Percentiles rank a stretch among this genome's conserved stretches.
Evolutionary conservation across 2,113 vertebrate species (phyloP).

Genomic region (Ia io): DNA sequence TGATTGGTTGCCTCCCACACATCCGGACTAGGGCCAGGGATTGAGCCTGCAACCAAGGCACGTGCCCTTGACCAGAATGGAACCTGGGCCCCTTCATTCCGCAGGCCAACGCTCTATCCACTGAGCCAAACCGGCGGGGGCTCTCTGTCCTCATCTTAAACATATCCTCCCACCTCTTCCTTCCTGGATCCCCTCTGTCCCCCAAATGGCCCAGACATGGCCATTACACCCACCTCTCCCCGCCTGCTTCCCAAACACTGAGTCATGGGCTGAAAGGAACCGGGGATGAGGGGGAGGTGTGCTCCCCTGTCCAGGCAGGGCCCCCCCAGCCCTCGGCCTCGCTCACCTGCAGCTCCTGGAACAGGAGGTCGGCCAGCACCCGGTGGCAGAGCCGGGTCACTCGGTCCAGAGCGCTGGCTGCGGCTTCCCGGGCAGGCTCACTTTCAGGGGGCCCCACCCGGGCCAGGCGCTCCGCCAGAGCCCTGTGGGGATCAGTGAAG

Average conservation of each 20-base stretch:
- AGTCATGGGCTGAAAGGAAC: background rate
- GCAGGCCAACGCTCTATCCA: no score
- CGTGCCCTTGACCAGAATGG: no score
- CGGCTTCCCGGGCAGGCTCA: conserved; percentile 84
- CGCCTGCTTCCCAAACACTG: background rate
- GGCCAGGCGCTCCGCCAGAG: conserved; percentile 85
- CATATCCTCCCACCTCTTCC: background rate
- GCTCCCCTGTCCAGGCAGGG: background rate
- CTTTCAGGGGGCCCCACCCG: conserved; percentile 83
- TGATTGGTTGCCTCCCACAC: no score
- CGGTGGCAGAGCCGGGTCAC: conserved; percentile 86
- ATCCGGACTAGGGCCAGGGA: no score
- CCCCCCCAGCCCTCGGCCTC: accelerated
- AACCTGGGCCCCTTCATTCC: no score
- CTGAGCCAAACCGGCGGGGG: no score
- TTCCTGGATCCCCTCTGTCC: background rate
- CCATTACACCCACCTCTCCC: background rate
- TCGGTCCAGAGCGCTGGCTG: conserved; percentile 82
- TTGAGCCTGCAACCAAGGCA: no score
- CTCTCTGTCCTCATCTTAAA: background rate
- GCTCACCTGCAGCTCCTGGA: conserved; percentile 89
- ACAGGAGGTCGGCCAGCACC: conserved; percentile 86
- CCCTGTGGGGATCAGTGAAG: conserved; percentile 67
- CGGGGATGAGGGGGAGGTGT: background rate
- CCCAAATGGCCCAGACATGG: background rate